These are phyloP conservation scores for Leptopilina myrica DNA, from an alignment of 2,888 invertebrate genomes.

Conservation along the genomic window DNA sequence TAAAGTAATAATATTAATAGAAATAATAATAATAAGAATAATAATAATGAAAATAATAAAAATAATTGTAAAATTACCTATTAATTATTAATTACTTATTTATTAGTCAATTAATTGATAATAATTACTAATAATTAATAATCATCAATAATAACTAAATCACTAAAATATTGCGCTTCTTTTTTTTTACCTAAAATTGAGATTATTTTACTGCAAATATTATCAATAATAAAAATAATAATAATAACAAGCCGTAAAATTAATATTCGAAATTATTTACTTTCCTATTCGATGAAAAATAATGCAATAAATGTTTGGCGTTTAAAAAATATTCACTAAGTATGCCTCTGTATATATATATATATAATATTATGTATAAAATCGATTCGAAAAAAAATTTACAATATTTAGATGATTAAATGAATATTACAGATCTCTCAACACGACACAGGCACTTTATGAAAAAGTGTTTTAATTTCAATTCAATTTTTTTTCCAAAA, in stretches of 20 bases:
- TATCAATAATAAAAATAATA: not conserved
- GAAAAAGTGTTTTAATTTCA: constrained; percentile 9
- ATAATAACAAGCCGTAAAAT: too few species aligned
- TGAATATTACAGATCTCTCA: constrained; percentile 28
- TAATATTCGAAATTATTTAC: not conserved
- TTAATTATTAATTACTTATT: too few species aligned
- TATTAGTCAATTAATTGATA: too few species aligned
- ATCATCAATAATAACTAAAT: too few species aligned
- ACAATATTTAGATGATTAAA: constrained; percentile 13
- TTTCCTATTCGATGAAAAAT: not conserved
- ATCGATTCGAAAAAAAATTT: not conserved
- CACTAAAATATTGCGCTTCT: too few species aligned
- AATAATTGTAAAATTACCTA: too few species aligned
- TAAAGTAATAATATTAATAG: too few species aligned
- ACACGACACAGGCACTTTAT: constrained; percentile 26
- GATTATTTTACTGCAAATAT: constrained; percentile 16
- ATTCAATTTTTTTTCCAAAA: not conserved
- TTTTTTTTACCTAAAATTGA: not conserved
- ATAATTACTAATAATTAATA: too few species aligned
- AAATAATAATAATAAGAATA: too few species aligned
- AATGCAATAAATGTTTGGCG: not conserved
- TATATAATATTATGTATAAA: constrained; percentile 3
- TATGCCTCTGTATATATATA: not conserved
- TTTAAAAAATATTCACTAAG: not conserved
- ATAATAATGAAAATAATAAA: too few species aligned